Base-by-base conservation (phyloP, 1,140 invertebrate genomes). In the Drosophila suzukii region DNA sequence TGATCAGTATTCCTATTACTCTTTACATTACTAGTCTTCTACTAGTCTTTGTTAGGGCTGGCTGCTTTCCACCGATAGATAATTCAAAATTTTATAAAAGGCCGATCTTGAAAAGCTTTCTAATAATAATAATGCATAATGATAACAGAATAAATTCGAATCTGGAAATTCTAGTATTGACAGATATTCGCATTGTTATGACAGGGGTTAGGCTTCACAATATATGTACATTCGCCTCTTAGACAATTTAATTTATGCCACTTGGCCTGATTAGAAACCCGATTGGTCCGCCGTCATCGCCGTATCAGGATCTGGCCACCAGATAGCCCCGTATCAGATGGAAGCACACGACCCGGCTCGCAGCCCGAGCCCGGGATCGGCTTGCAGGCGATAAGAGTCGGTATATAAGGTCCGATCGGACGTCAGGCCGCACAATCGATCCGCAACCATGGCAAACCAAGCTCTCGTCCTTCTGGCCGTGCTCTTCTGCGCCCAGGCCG, bases 241-340 rank as follows among this genome's bases (percentile, higher is more conserved):
- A 47, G 47, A 78, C 78, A 86, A 85, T 78, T 85, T 85, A 85
- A 85, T 85, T 82, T 86, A 56, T 70, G 39, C 20, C 82, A 81
- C 82, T 81, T 72, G 57, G 20, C 11, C 55, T 67, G 82, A 85
- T 85, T 86, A 82, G 67, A 81, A 78, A 20, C 50, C 61, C 60
- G 79, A 86, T 81, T 62, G 51, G 39, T 24, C 30, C 55, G 38
- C 60, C 50, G 49, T 66, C 66, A 72, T 50, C 43, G 65, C 66
- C 51, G 36, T 76, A 76, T 76, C 73, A 67, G 73, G 74, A 76
- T 68, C 54, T 75, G 62, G 41, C 36, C 60, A 59, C 12, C 65
- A 59, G 73, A 76, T 76, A 67, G 61, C 15, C 53, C 34, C 34
- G 17, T 75, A 77, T 77, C 75, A 51, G 57, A 78, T 60, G 39